Percentiles rank a stretch among this genome's conserved stretches.
These are phyloP conservation scores for Oxygymnocypris stewartii DNA, from an alignment of 2,113 vertebrate genomes.

Conservation along the genomic window DNA sequence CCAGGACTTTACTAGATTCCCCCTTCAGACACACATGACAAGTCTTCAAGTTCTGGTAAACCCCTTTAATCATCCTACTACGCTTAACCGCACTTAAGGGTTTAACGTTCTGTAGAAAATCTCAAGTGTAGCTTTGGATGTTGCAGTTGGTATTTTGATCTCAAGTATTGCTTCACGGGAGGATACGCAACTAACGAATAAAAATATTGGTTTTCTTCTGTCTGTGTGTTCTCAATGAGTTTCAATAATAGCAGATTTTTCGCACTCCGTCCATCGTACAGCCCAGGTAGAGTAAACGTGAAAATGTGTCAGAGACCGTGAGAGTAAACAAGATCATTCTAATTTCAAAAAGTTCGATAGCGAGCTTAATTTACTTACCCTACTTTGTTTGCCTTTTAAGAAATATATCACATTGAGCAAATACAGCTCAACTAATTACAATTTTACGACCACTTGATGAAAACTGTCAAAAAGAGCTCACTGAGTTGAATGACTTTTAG, in stretches of 20 bases:
- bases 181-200: not conserved
- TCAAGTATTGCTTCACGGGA: not conserved
- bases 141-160: not conserved
- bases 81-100: conserved; percentile 43
- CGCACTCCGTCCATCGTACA: conserved; percentile 37
- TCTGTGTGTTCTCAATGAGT: not conserved
- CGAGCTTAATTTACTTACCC: conserved; percentile 22
- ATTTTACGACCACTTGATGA: conserved; percentile 15
- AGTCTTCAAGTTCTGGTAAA: conserved; percentile 40
- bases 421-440: conserved; percentile 24
- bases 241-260: conserved; percentile 33
- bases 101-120: conserved; percentile 22
- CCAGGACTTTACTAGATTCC: conserved; percentile 52
- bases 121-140: not conserved
- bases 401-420: conserved; percentile 11
- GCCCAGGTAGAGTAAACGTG: conserved; percentile 15
- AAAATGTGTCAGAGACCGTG: conserved; percentile 4
- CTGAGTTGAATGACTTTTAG: not conserved
- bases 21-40: conserved; percentile 42
- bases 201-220: not conserved
- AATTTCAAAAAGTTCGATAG: conserved; percentile 31
- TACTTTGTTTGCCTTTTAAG: conserved; percentile 29
- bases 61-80: conserved; percentile 51
- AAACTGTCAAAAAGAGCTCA: conserved; percentile 6
- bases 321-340: conserved; percentile 46